phyloP scores from a whole-genome alignment of 2,797 vertebrate species.

The Centroberyx gerrardi region DNA sequence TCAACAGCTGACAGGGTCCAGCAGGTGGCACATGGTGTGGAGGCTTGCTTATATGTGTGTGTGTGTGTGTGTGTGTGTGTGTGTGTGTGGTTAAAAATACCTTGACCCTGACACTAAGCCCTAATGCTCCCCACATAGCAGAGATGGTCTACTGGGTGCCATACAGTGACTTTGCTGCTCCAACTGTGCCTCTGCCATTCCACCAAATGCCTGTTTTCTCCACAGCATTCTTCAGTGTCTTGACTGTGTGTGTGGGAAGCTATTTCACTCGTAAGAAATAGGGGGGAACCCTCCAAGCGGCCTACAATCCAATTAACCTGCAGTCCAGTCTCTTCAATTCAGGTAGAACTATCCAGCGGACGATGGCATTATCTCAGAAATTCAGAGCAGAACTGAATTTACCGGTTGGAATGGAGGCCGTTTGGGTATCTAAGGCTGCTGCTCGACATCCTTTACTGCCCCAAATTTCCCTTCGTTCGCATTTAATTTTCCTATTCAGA shows the following conservation, averaged over 20 bases:
- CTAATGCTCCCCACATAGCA: conserved; percentile 68
- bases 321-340: conserved; percentile 42
- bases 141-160: conserved; percentile 58
- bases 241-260: conserved; percentile 34
- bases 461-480: background rate
- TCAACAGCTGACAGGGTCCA: conserved; percentile 78
- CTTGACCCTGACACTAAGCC: conserved; percentile 69
- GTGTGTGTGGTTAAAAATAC: conserved; percentile 77
- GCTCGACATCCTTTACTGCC: background rate
- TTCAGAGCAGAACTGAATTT: conserved; percentile 17
- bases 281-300: conserved; percentile 28
- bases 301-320: conserved; percentile 65
- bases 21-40: conserved; percentile 76
- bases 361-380: conserved; percentile 15
- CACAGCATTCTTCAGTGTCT: conserved; percentile 45
- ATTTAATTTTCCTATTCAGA: conserved; percentile 28
- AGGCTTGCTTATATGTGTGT: conserved; percentile 16
- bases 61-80: conserved; percentile 41
- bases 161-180: conserved; percentile 7
- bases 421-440: conserved; percentile 1
- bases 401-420: conserved; percentile 8
- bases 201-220: conserved; percentile 45
- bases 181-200: conserved; percentile 52
- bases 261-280: conserved; percentile 17
- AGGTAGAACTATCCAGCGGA: conserved; percentile 24